Percentiles rank a stretch among this genome's conserved stretches.
phyloP scores from a whole-genome alignment of 2,888 invertebrate genomes.

The Diplazon laetatorius region DNA sequence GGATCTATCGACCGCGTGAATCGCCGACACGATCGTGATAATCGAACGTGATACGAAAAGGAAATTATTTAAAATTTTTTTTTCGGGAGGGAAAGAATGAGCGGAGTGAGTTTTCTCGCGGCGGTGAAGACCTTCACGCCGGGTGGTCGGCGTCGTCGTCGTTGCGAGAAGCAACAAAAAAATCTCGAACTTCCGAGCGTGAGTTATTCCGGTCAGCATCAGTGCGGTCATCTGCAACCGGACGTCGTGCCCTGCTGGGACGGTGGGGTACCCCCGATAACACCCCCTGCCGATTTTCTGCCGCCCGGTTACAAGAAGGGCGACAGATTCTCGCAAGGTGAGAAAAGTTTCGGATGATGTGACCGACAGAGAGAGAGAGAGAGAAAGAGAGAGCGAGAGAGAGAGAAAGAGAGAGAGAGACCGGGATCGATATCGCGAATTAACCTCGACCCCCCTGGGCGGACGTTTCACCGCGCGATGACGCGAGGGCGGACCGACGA shows the following conservation, averaged over 20 bases:
- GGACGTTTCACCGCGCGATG: too few species aligned
- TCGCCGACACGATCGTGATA: neutral
- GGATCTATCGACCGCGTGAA: neutral
- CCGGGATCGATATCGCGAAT: too few species aligned
- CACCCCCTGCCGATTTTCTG: conserved; percentile 87
- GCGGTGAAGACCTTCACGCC: conserved; percentile 88
- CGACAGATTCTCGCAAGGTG: conserved; percentile 76
- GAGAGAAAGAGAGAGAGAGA: too few species aligned
- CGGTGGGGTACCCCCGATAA: conserved; percentile 86
- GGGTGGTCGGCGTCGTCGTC: conserved; percentile 85
- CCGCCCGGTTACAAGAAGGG: conserved; percentile 85
- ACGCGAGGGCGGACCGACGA: too few species aligned
- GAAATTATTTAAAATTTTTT: too few species aligned
- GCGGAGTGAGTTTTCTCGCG: conserved; percentile 85
- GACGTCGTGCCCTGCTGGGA: conserved; percentile 85
- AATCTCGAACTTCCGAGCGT: conserved; percentile 80
- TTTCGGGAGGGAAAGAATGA: conserved; percentile 83
- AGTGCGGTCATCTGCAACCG: conserved; percentile 80
- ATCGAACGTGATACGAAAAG: neutral
- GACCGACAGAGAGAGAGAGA: too few species aligned
- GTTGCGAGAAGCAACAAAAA: conserved; percentile 86
- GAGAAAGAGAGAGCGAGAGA: too few species aligned
- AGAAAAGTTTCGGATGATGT: conserved; percentile 60
- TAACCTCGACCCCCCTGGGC: too few species aligned
- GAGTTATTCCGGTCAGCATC: conserved; percentile 66